A percentile compares a stretch with the other conserved stretches of the same genome.
phyloP scores from a whole-genome alignment of 1,140 invertebrate species.

The Lerema accius region DNA sequence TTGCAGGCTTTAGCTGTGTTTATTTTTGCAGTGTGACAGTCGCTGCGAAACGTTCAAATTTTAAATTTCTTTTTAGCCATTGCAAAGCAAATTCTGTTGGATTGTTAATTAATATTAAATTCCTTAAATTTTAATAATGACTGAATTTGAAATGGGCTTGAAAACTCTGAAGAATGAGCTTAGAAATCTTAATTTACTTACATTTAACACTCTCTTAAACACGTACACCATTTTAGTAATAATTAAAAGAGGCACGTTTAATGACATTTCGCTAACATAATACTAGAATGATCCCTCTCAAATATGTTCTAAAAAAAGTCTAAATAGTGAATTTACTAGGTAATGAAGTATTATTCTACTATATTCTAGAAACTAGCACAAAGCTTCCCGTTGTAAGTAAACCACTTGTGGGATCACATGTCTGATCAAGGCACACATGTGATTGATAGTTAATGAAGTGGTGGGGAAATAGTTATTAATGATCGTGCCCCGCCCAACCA shows the following conservation, averaged over 20 bases:
- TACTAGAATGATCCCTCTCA: too few relatives aligned
- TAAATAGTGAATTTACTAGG: too few relatives aligned
- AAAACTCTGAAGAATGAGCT: too few relatives aligned
- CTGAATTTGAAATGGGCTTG: too few relatives aligned
- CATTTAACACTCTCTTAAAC: too few relatives aligned
- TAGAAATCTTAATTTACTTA: too few relatives aligned
- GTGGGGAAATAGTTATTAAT: slow-evolving; percentile 78
- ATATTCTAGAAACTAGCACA: neutral
- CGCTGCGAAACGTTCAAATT: slow-evolving; percentile 5
- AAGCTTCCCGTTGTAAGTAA: slow-evolving; percentile 1
- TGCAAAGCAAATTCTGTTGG: neutral
- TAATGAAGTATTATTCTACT: too few relatives aligned
- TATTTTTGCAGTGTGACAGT: slow-evolving; percentile 27
- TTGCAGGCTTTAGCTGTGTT: slow-evolving; percentile 11
- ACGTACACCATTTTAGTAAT: too few relatives aligned
- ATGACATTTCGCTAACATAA: too few relatives aligned
- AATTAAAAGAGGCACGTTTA: too few relatives aligned
- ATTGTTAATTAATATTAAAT: neutral
- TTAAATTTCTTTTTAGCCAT: slow-evolving; percentile 2
- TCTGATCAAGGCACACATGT: slow-evolving; percentile 53
- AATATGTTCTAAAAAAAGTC: too few relatives aligned
- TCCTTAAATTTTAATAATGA: too few relatives aligned
- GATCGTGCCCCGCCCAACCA: slow-evolving; percentile 58
- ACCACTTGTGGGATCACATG: slow-evolving; percentile 38
- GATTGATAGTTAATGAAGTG: slow-evolving; percentile 81